Evolutionary conservation across 2,113 vertebrate genomes (phyloP), one percentile per base, ranked within the genome.

Genomic region (Toxotes jaculatrix): DNA sequence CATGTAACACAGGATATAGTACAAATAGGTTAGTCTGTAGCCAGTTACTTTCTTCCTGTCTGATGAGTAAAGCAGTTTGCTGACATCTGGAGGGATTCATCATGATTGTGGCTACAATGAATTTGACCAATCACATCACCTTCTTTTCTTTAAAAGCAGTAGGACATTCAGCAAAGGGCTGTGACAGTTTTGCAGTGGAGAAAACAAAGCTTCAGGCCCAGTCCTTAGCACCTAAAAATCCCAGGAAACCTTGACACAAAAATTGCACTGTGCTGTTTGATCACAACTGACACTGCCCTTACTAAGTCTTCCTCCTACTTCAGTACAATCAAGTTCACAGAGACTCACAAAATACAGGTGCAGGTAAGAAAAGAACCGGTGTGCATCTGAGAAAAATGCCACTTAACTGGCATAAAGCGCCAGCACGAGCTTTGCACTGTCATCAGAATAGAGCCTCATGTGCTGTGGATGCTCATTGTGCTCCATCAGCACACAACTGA

Each of bases 261-360:
- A 91, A 91, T 90, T 89, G 80, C 85, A 87, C 83, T 43, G 72
- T 82, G 83, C 82, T 21, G 69, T 88, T 91, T 87, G 91, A 91
- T 93, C 90, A 84, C 85, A n/a, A 40, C 70, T 84, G 87, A 87
- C 86, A 83, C 77, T 90, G 86, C 86, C 85, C 77, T 83, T 57
- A 69, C 70, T 83, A 67, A 23, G n/a, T 51, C 77, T 84, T 74
- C 82, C 82, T 80, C 82, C 88, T 78, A 68, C 85, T 85, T 83
- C 81, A 85, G 82, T 85, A 61, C 88, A 90, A 83, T 90, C 80
- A 75, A 64, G 85, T 89, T 91, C 90, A 92, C 84, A 90, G 61
- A 90, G 86, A 90, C 87, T 91, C 61, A 61, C 49, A 91, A 89
- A 91, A 89, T 85, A 81, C 83, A 89, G 88, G 84, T 88, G 67